These are phyloP conservation scores for Apocheima hispidaria DNA, from an alignment of 2,888 invertebrate species.

Conservation along the genomic window DNA sequence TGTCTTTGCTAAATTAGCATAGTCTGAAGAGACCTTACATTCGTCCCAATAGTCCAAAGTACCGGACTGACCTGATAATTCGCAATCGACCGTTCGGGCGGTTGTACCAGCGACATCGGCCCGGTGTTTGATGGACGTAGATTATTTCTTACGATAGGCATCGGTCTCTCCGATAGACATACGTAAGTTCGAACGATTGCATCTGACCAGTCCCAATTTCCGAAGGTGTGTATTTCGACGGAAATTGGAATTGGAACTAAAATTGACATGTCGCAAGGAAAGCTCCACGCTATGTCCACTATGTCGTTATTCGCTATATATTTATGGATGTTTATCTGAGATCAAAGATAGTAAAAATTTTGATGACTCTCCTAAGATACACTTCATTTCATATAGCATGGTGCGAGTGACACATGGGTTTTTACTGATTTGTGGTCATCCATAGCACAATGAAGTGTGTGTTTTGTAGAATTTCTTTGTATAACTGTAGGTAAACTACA, in stretches of 20 bases:
- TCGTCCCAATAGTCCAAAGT: too few relatives aligned
- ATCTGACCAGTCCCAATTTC: constrained; percentile 10
- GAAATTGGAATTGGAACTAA: constrained; percentile 13
- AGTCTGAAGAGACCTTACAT: too few relatives aligned
- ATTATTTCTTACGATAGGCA: not conserved
- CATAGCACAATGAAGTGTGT: too few relatives aligned
- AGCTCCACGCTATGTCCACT: not conserved
- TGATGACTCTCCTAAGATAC: too few relatives aligned
- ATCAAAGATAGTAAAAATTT: too few relatives aligned
- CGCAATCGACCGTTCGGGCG: not conserved
- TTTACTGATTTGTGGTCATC: too few relatives aligned
- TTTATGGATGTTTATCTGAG: too few relatives aligned
- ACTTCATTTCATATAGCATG: too few relatives aligned
- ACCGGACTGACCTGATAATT: not conserved
- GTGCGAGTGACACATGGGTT: too few relatives aligned
- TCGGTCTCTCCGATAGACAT: not conserved
- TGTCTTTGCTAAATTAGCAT: too few relatives aligned
- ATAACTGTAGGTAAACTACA: too few relatives aligned
- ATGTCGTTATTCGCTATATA: not conserved
- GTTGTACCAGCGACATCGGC: not conserved
- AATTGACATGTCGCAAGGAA: not conserved
- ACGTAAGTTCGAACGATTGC: constrained; percentile 4
- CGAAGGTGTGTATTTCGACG: constrained; percentile 12
- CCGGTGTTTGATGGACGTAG: not conserved
- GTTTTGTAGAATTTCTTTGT: too few relatives aligned